Percentiles rank a stretch among this genome's conserved stretches.
These are phyloP conservation scores for Macropus fuliginosus DNA, from an alignment of 2,797 vertebrate species.

Conservation along the genomic window DNA sequence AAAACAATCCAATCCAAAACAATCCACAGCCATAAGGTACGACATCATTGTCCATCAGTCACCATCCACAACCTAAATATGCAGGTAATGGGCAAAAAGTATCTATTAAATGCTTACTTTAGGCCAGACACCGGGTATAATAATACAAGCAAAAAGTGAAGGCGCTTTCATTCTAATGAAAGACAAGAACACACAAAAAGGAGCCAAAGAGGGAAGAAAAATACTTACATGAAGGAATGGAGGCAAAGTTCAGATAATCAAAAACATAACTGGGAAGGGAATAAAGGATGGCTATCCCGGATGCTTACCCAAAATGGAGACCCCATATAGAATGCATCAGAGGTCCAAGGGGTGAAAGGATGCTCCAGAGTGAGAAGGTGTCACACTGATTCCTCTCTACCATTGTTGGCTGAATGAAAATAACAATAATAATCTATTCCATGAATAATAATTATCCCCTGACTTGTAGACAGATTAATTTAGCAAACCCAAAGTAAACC, in stretches of 20 bases:
- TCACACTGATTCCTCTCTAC: background rate
- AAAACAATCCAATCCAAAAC: background rate
- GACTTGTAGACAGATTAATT: background rate
- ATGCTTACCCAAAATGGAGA: background rate
- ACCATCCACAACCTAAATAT: background rate
- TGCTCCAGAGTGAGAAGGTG: background rate
- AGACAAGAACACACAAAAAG: background rate
- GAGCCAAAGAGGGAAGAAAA: background rate
- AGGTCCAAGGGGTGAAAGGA: background rate
- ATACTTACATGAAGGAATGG: background rate
- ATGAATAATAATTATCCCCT: background rate
- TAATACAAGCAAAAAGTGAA: background rate
- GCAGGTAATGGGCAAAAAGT: background rate
- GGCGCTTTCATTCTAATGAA: background rate
- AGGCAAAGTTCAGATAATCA: background rate
- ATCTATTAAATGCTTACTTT: background rate
- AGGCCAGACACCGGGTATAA: background rate
- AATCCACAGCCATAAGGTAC: background rate
- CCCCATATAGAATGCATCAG: background rate
- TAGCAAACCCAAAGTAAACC: background rate
- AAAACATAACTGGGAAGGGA: background rate
- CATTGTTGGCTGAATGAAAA: background rate
- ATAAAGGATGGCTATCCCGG: background rate
- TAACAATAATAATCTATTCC: background rate
- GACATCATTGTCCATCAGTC: background rate